Conservation (phyloP, 2,113 vertebrate species). For the Chaetura pelagica region DNA sequence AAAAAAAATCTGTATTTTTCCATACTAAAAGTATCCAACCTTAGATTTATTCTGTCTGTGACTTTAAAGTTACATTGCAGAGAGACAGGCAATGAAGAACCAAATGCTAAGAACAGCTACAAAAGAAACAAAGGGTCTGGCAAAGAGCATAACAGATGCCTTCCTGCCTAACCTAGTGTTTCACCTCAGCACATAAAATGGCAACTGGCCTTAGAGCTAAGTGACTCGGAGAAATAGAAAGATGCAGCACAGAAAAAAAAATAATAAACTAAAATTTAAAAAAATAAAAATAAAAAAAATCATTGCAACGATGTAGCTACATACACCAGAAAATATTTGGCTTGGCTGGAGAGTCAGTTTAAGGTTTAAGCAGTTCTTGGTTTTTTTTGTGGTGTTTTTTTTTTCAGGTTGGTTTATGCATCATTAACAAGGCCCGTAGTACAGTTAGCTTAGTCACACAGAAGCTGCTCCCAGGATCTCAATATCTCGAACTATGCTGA, state of each 20-base stretch:
- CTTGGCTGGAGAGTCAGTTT: constrained; percentile 33
- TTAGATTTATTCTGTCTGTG: not conserved
- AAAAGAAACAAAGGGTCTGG: not conserved
- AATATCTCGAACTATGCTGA: not conserved
- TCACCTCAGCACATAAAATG: not conserved
- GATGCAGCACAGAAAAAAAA: not conserved
- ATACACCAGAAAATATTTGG: constrained; percentile 29
- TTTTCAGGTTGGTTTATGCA: constrained; percentile 36
- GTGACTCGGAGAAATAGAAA: not conserved
- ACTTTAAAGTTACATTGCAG: not conserved
- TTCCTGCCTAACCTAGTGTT: not conserved
- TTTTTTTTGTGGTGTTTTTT: not conserved
- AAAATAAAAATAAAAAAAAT: not conserved
- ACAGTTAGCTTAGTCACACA: constrained; percentile 44
- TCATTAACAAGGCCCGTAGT: constrained; percentile 52
- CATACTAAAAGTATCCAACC: not conserved
- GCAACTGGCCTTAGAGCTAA: not conserved
- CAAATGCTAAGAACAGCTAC: not conserved
- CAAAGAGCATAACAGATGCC: not conserved
- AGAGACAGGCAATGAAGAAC: not conserved
- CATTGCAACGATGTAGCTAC: not conserved
- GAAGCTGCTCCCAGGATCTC: constrained; percentile 46
- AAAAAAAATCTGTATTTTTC: not conserved
- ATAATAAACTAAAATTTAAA: not conserved
- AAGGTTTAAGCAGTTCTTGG: constrained; percentile 51